Evolutionary conservation across 1,140 invertebrate species (phyloP), one percentile per base, ranked within the genome.

Genomic region (Drosophila saltans): DNA sequence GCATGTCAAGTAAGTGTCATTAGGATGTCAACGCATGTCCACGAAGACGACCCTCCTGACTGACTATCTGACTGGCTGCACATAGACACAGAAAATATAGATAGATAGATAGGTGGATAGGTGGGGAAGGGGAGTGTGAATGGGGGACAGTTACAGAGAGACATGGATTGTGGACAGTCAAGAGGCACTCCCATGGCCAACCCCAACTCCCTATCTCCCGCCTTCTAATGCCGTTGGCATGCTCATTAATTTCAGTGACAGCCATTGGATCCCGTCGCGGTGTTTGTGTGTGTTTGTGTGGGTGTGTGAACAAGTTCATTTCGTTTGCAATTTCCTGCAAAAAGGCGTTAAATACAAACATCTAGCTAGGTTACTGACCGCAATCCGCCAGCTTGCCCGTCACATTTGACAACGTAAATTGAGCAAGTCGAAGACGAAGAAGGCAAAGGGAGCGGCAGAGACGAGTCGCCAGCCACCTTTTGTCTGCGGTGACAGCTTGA

Each of bases 231-330:
- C 48, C 56, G 65, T 56, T 67, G 73, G 65, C 48, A 77, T 58
- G 69, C 83, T 88, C 83, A 86, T 86, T 83, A 80, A 86, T 88
- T 86, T 88, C 48, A 68, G 64, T 69, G 81, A 78, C 66, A 69
- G 62, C 56, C 71, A 11, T 73, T 33, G 30, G 30, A 30, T 36
- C n/a, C 30, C 9, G 6, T 21, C 26, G 48, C 48, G 21, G 43
- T 16, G 11, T 39, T 1, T 21, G 7, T 8, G 8, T 10, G 26
- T 69, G 66, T 71, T 66, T 70, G 63, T 81, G 71, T 66, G 66
- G 40, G 26, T 43, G 4, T 81, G 78, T 69, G 72, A 84, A 84
- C 81, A 85, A 85, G 73, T 77, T 85, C 69, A 84, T 83, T 83
- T 83, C 73, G 77, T 69, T 76, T 72, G 80, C 76, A 83, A 88